Evolutionary conservation across 2,797 vertebrate species (phyloP).

Genomic region (Vultur gryphus): DNA sequence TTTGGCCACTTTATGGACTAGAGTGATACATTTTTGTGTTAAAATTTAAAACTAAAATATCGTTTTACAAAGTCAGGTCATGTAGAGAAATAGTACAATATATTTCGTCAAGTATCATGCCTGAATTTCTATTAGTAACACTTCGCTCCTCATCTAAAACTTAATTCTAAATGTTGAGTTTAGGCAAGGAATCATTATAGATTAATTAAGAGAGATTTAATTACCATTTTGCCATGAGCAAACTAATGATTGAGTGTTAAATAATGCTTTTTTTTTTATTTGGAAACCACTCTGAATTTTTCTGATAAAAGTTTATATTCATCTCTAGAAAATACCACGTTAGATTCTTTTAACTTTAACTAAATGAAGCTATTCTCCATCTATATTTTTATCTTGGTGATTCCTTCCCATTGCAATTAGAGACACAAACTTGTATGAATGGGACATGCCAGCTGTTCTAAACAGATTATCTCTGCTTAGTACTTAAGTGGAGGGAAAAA

Average conservation of each 20-base stretch:
- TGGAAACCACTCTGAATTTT: background rate
- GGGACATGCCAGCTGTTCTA: background rate
- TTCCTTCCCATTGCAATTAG: background rate
- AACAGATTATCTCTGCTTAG: background rate
- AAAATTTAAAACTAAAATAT: background rate
- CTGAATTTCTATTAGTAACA: background rate
- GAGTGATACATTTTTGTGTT: background rate
- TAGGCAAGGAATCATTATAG: conserved; percentile 28
- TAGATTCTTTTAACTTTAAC: background rate
- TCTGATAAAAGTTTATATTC: background rate
- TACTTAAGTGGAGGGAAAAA: background rate
- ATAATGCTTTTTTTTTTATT: background rate
- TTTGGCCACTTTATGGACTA: background rate
- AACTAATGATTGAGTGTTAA: background rate
- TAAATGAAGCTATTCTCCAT: background rate
- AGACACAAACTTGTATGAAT: background rate
- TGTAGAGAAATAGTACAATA: background rate
- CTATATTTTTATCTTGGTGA: background rate
- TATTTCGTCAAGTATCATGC: background rate
- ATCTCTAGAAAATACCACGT: background rate
- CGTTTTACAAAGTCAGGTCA: background rate
- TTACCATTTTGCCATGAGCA: conserved; percentile 36
- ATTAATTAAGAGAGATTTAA: conserved; percentile 49
- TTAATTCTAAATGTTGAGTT: background rate
- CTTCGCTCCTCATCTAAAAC: background rate